Percentiles rank a stretch among this genome's conserved stretches.
phyloP scores from a whole-genome alignment of 2,888 invertebrate species.

The Zaprionus lineosus region DNA sequence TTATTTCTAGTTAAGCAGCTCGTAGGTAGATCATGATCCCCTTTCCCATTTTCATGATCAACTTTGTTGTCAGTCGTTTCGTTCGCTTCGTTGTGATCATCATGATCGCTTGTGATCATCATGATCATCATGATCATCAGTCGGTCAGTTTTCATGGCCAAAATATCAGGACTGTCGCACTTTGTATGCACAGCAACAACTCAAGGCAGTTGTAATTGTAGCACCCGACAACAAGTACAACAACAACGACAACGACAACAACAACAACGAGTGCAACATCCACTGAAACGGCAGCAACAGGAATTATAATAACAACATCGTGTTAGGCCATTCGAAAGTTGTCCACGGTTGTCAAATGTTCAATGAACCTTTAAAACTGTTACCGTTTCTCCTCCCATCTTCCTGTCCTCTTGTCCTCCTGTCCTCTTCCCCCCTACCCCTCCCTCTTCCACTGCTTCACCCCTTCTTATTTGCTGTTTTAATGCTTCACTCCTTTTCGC shows the following conservation, averaged over 20 bases:
- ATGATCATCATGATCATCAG: constrained; percentile 24
- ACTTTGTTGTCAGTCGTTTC: too few relatives aligned
- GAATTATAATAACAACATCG: constrained; percentile 17
- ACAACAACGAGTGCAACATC: constrained; percentile 11
- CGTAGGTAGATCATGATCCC: too few relatives aligned
- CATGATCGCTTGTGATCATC: too few relatives aligned
- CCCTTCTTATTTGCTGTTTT: too few relatives aligned
- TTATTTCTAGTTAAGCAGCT: too few relatives aligned
- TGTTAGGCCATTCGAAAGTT: constrained; percentile 59
- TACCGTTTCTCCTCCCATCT: constrained; percentile 37
- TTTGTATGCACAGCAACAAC: constrained; percentile 28
- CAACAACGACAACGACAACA: constrained; percentile 8
- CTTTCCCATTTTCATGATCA: too few relatives aligned
- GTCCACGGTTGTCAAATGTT: constrained; percentile 57
- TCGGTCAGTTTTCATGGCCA: constrained; percentile 61
- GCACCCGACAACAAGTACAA: constrained; percentile 28
- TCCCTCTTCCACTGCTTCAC: not conserved
- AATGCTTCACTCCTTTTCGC: too few relatives aligned
- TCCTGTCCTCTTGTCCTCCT: not conserved
- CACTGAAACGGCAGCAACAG: constrained; percentile 4
- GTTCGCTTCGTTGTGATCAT: too few relatives aligned
- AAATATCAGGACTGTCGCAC: constrained; percentile 30
- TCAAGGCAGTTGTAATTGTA: constrained; percentile 53
- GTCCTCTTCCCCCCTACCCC: not conserved
- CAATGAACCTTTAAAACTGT: constrained; percentile 68